Base-by-base conservation (phyloP, 2,888 invertebrate genomes). In the Mimumesa dahlbomi region DNA sequence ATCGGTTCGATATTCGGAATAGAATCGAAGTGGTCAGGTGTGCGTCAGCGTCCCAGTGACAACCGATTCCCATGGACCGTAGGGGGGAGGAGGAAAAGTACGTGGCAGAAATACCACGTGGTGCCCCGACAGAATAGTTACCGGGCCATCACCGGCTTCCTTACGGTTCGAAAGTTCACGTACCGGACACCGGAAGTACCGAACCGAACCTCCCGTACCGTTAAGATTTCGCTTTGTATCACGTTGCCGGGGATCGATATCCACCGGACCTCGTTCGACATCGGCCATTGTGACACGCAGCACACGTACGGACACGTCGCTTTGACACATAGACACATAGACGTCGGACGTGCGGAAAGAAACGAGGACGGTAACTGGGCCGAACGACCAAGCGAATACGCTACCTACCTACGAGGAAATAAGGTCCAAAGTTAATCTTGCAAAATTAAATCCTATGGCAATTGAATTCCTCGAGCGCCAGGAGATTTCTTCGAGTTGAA, bases 161-260 rank as follows among this genome's bases (percentile, higher is more conserved):
- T 38, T 14, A n/a, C 9, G 43, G 75, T 75, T 75, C 72, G 69
- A 75, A 77, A 72, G 69, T 67, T 77, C 68, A 45, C 66, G 63
- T 70, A 61, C 18, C 43, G 34, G 34, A 34, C 22, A 25, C 61
- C 43, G 54, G 46, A 53, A 68, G 40, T 13, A 50, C 38, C 19
- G 42, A 43, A 54, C 56, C 53, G 38, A 21, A 25, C 25, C 25
- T 25, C 25, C 25, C 25, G 4, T 7, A 48, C 14, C 34, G 13
- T 42, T 36, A 45, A 29, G 50, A 61, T 78, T 42, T 49, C 9
- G 49, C 43, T 64, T 68, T 54, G 62, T 52, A 53, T 67, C 73
- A 36, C 45, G 57, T 67, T 58, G 29, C 31, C 53, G 75, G 57
- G 22, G 54, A 45, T 73, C 66, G 63, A 75, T 73, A 57, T 21